phyloP scores from a whole-genome alignment of 2,113 vertebrate species.

The Saccopteryx bilineata region DNA sequence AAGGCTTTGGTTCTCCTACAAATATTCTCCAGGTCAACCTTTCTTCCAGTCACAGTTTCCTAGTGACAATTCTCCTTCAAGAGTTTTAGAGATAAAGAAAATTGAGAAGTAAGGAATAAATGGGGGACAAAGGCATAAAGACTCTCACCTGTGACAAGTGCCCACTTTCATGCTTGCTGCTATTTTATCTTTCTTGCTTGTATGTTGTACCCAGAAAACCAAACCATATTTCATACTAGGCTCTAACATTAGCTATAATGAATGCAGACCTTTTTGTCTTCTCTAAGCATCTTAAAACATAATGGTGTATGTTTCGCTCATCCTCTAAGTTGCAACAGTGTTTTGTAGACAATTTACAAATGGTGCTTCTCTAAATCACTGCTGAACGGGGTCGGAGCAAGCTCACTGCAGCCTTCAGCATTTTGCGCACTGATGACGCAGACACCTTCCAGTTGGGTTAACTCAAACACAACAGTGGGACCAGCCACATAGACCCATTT shows the following conservation, averaged over 20 bases:
- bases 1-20: neutral
- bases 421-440: neutral
- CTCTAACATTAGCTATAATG: neutral
- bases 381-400: neutral
- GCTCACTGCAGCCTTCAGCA: neutral
- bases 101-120: neutral
- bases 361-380: neutral
- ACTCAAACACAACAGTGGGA: neutral
- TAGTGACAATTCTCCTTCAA: neutral
- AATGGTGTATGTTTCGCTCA: neutral
- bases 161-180: neutral
- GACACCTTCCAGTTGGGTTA: neutral
- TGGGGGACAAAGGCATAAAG: neutral
- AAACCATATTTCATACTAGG: neutral
- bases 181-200: neutral
- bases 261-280: neutral
- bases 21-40: conserved; percentile 31
- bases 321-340: neutral
- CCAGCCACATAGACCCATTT: conserved; percentile 2
- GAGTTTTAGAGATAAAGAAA: neutral
- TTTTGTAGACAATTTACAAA: neutral
- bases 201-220: neutral
- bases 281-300: neutral
- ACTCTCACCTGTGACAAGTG: neutral
- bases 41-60: neutral